Base-by-base conservation (phyloP, 2,888 invertebrate genomes). In the Drosophila atroscutellata region DNA sequence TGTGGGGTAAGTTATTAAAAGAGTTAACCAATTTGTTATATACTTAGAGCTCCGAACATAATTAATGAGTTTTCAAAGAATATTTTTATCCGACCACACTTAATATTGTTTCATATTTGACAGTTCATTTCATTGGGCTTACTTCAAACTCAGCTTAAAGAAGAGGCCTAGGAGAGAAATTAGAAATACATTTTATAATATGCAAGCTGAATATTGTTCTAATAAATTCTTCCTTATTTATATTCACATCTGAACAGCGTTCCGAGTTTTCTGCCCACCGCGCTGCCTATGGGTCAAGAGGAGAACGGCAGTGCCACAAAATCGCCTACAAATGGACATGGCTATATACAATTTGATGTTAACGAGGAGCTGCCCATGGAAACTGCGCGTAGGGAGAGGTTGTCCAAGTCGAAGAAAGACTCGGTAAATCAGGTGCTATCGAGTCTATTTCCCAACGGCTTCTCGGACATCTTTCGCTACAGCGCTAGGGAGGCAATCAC, bases 391-490 rank as follows among this genome's bases (percentile, higher is more conserved):
- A 72, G 70, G 3, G 37, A 52, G 0, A 28, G 24, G 0, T 7
- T 60, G 18, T 51, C 55, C 8, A 72, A 59, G 39, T 50, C 66
- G n/a, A 82, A 75, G 32, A 69, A 81, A 20, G 81, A 83, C 1
- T 91, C 91, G 0, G 91, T 92, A 1, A 91, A 91, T 28, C 89
- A 91, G 36, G 92, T 92, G 20, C 78, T 92, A 6, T 81, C 84
- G 0, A 92, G 81, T 59, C 84, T 92, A 4, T 91, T 92, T 59
- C 92, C 92, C 32, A 89, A 91, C 45, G 91, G 92, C 4, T 91
- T 92, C 65, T 86, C 91, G 0, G 91, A 92, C 61, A 92, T 92
- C 28, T 92, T 92, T 73, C 91, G 91, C 8, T 91, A 88, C 37
- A 92, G 91, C 54, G 89, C 87, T 15, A 80, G 66, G 18, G 89